Percentiles rank a stretch among this genome's conserved stretches.
These are phyloP conservation scores for Globicephala melas DNA, from an alignment of 2,113 vertebrate genomes.

Conservation along the genomic window DNA sequence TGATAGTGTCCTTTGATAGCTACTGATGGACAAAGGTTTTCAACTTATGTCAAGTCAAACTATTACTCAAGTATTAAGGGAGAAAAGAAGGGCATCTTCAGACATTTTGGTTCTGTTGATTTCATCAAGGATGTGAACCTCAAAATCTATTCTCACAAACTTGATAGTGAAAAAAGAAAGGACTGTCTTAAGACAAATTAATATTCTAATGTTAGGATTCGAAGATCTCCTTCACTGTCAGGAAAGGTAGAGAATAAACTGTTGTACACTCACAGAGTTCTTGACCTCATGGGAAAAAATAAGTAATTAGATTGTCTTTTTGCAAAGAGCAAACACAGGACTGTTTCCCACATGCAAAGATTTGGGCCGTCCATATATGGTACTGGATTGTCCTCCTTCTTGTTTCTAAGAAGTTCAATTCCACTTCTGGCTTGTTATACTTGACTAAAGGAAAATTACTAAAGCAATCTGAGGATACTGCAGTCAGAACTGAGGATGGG, in stretches of 20 bases:
- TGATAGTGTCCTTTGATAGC: neutral
- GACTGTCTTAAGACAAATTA: neutral
- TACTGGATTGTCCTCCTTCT: neutral
- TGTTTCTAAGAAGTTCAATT: neutral
- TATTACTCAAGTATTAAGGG: neutral
- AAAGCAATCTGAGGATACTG: neutral
- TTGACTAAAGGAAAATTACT: neutral
- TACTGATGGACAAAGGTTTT: neutral
- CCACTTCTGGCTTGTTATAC: neutral
- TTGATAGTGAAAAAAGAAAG: neutral
- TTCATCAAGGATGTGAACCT: neutral
- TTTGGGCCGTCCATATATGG: neutral
- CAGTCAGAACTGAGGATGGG: accelerated
- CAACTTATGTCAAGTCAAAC: neutral
- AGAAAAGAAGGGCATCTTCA: neutral
- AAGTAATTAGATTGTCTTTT: neutral
- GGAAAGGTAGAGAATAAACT: neutral
- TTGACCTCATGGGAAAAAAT: neutral
- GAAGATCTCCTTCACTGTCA: neutral
- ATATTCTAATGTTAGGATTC: neutral
- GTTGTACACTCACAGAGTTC: neutral
- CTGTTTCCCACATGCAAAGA: neutral
- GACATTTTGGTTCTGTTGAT: neutral
- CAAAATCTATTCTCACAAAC: neutral
- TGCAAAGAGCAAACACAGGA: neutral